Conservation (phyloP, 2,797 vertebrate genomes). For the Sebastes alutus region DNA sequence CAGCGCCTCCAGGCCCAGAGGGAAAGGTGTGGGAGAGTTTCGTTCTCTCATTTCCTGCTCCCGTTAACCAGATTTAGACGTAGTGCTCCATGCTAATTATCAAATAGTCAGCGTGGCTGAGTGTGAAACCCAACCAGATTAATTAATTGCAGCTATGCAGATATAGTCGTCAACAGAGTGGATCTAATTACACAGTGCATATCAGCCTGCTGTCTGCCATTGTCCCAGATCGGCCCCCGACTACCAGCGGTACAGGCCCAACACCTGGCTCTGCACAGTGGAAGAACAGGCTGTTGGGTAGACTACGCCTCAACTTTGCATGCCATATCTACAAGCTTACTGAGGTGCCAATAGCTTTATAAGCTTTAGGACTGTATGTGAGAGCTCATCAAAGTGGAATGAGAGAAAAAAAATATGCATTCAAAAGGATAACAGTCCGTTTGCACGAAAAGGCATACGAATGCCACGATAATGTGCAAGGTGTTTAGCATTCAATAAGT, state of each 20-base stretch:
- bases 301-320: background rate
- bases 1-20: background rate
- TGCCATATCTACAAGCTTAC: background rate
- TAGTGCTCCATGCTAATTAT: background rate
- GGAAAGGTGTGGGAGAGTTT: conserved; percentile 32
- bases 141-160: conserved; percentile 45
- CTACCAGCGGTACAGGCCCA: conserved; percentile 37
- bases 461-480: too few relatives aligned
- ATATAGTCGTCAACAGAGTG: conserved; percentile 26
- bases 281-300: conserved; percentile 24
- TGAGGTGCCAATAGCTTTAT: background rate
- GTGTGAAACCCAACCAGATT: conserved; percentile 26
- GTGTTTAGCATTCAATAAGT: fast-evolving
- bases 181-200: conserved; percentile 62
- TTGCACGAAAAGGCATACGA: too few relatives aligned
- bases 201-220: conserved; percentile 67
- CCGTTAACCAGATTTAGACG: conserved; percentile 11
- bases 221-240: conserved; percentile 47
- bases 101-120: background rate
- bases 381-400: background rate
- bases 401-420: background rate
- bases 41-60: conserved; percentile 2
- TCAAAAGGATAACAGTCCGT: background rate
- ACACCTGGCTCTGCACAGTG: conserved; percentile 54
- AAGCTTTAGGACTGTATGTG: background rate